Evolutionary conservation across 2,113 vertebrate genomes (phyloP).

Genomic region (Oreotrochilus melanogaster): DNA sequence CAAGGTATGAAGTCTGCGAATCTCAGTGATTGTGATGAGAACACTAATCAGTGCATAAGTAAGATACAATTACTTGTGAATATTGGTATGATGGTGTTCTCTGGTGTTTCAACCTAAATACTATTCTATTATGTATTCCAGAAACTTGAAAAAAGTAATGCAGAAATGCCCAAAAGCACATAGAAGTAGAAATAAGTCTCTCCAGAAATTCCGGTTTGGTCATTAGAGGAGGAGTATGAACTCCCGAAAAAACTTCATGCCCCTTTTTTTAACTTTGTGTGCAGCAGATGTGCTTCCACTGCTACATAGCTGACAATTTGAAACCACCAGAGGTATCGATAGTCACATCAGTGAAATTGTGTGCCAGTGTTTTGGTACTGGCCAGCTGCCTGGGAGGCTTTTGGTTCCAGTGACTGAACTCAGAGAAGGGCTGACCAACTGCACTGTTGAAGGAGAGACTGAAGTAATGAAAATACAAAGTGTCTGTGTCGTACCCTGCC

Average conservation of each 20-base stretch:
- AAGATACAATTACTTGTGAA: neutral
- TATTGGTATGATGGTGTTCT: neutral
- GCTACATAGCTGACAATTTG: neutral
- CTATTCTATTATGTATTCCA: neutral
- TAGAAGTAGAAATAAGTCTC: neutral
- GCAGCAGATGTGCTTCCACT: neutral
- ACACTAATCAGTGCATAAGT: neutral
- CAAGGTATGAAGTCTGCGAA: neutral
- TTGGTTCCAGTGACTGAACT: neutral
- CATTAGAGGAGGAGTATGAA: neutral
- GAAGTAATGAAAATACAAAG: neutral
- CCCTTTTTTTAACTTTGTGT: neutral
- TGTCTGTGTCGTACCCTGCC: conserved; percentile 65
- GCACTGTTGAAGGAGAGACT: neutral
- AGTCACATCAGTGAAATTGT: neutral
- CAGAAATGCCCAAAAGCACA: neutral
- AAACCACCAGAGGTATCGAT: neutral
- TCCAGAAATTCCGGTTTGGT: neutral
- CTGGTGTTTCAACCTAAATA: neutral
- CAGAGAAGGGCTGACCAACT: neutral
- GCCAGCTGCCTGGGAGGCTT: neutral
- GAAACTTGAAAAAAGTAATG: neutral
- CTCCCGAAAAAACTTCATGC: neutral
- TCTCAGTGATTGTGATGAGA: neutral
- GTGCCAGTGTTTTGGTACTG: neutral